phyloP scores from a whole-genome alignment of 1,140 invertebrate species.

The Plodia interpunctella region DNA sequence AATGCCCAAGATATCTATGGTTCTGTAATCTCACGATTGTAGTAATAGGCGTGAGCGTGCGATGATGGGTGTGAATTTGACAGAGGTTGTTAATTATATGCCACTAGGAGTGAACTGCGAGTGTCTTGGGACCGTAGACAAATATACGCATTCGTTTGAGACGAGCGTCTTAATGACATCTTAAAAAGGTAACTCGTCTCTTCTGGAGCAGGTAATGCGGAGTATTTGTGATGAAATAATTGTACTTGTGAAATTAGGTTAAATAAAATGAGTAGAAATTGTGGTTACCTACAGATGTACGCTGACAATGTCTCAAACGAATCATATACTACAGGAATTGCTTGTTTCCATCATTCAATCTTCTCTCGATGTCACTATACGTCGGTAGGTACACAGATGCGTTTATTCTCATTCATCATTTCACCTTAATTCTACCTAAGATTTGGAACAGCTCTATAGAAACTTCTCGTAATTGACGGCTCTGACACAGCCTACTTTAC shows the following conservation, averaged over 20 bases:
- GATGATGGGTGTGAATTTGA: constrained; percentile 63
- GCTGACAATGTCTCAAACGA: too few species aligned
- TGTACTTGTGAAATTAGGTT: neutral
- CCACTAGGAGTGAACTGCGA: constrained; percentile 29
- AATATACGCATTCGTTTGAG: constrained; percentile 40
- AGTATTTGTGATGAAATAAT: neutral
- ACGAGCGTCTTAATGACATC: constrained; percentile 35
- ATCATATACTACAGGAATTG: too few species aligned
- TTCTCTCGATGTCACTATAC: too few species aligned
- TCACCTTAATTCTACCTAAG: neutral
- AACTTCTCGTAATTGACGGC: constrained; percentile 41
- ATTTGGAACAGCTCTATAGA: constrained; percentile 4
- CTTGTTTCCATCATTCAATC: too few species aligned
- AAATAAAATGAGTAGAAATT: too few species aligned
- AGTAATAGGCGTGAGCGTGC: constrained; percentile 25
- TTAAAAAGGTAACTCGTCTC: constrained; percentile 27
- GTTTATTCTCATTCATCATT: too few species aligned
- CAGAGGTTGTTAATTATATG: constrained; percentile 66
- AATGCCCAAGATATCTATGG: neutral
- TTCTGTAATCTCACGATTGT: neutral
- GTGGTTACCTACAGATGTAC: too few species aligned
- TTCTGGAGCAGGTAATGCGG: neutral
- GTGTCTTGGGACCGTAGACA: constrained; percentile 30
- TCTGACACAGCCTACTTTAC: constrained; percentile 32
- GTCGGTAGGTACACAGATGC: too few species aligned